Conservation (phyloP, 2,888 invertebrate species). For the Agriopis leucophaearia region DNA sequence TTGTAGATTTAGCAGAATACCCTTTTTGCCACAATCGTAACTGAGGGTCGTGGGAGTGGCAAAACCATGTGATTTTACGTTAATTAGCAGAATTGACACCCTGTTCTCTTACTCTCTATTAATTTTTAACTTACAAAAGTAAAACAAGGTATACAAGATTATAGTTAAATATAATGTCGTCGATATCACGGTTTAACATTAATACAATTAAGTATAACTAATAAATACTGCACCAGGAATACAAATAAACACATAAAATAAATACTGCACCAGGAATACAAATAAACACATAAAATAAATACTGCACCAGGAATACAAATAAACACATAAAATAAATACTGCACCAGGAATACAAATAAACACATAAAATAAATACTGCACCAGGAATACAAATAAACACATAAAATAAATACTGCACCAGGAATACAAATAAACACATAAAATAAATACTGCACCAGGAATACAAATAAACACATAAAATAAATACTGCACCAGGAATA, state of each 20-base stretch:
- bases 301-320: conserved; percentile 76
- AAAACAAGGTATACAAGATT: conserved; percentile 59
- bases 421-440: conserved; percentile 76
- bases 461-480: conserved; percentile 73
- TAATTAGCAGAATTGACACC: too few species aligned
- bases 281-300: conserved; percentile 75
- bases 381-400: conserved; percentile 75
- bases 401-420: conserved; percentile 77
- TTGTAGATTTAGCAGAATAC: too few species aligned
- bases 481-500: conserved; percentile 78
- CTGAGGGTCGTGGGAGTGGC: too few species aligned
- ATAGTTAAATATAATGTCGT: conserved; percentile 75
- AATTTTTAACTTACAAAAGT: conserved; percentile 12
- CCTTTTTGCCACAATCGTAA: too few species aligned
- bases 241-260: conserved; percentile 65
- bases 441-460: conserved; percentile 77
- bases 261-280: conserved; percentile 78
- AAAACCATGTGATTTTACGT: too few species aligned
- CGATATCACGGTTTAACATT: conserved; percentile 46
- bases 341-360: conserved; percentile 76
- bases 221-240: conserved; percentile 77
- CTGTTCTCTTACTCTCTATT: not conserved
- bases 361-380: conserved; percentile 78
- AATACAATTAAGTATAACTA: conserved; percentile 55
- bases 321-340: conserved; percentile 77